A percentile compares a stretch with the other conserved stretches of the same genome.
phyloP scores from a whole-genome alignment of 2,888 invertebrate species.

The Chrysolina oricalcia region DNA sequence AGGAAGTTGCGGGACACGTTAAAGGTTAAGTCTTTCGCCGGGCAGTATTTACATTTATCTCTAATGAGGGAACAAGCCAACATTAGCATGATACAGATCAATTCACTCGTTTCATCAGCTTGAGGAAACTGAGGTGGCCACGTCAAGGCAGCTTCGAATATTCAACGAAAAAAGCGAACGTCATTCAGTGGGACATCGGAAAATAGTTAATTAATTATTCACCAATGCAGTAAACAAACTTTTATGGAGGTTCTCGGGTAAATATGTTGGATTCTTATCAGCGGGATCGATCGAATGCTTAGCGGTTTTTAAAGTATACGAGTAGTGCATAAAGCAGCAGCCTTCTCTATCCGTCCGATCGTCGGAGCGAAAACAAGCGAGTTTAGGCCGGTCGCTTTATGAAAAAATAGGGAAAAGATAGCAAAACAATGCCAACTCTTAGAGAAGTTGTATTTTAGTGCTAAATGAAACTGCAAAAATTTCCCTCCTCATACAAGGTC shows the following conservation, averaged over 20 bases:
- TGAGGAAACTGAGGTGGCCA: slow-evolving; percentile 55
- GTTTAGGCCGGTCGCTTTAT: no score
- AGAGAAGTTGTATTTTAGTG: no score
- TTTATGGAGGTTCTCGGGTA: slow-evolving; percentile 51
- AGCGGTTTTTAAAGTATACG: slow-evolving; percentile 58
- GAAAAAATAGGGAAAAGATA: no score
- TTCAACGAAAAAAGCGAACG: slow-evolving; percentile 25
- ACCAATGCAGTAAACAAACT: slow-evolving; percentile 29
- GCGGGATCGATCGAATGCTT: slow-evolving; percentile 64
- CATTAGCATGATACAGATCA: slow-evolving; percentile 62
- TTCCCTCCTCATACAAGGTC: no score
- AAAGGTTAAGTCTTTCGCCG: slow-evolving; percentile 49
- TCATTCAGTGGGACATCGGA: slow-evolving; percentile 22
- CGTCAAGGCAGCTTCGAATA: slow-evolving; percentile 49
- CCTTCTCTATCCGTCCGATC: slow-evolving; percentile 54
- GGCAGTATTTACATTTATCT: slow-evolving; percentile 64
- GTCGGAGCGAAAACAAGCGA: slow-evolving; percentile 49
- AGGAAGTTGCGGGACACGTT: slow-evolving; percentile 46
- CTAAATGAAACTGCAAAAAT: no score
- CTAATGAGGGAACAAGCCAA: slow-evolving; percentile 62
- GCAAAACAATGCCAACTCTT: no score
- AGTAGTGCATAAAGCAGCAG: slow-evolving; percentile 56
- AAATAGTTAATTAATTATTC: slow-evolving; percentile 33
- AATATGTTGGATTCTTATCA: slow-evolving; percentile 60
- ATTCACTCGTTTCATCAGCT: slow-evolving; percentile 56